Percentiles rank a stretch among this genome's conserved stretches.
Conservation (phyloP, 2,113 vertebrate genomes). For the Cepphus grylle region DNA sequence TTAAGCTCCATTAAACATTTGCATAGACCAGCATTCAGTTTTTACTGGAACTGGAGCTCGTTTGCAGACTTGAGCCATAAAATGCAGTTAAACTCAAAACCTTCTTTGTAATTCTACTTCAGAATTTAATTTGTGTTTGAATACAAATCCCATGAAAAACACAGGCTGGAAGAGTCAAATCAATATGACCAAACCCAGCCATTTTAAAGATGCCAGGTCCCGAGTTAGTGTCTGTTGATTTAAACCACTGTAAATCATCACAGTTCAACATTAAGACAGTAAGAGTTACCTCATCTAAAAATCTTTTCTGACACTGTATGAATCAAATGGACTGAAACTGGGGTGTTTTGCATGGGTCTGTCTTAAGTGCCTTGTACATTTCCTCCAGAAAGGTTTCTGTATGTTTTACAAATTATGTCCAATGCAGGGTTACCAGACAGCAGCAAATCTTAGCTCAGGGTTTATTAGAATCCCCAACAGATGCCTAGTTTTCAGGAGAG, state of each 20-base stretch:
- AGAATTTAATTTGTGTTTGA: neutral
- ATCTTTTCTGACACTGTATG: neutral
- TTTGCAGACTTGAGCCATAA: neutral
- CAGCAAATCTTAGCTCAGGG: constrained; percentile 11
- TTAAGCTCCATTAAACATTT: constrained; percentile 1
- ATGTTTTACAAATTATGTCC: neutral
- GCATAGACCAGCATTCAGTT: neutral
- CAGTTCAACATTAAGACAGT: neutral
- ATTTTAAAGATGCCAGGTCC: neutral
- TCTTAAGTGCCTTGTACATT: neutral
- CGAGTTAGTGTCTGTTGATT: neutral
- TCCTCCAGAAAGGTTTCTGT: neutral
- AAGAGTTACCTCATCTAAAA: neutral
- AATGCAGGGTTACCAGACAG: neutral
- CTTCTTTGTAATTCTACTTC: neutral
- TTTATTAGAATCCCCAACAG: constrained; percentile 19
- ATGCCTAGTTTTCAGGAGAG: constrained; percentile 15
- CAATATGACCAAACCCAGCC: neutral
- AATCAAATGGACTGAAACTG: neutral
- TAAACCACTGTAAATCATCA: neutral
- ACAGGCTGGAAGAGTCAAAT: neutral
- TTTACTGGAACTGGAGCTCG: neutral
- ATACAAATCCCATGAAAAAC: neutral
- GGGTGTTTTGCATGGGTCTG: neutral
- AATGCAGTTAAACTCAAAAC: neutral